Percentiles rank a stretch among this genome's conserved stretches.
phyloP scores from a whole-genome alignment of 2,797 vertebrate genomes.

The Sparidentex hasta region DNA sequence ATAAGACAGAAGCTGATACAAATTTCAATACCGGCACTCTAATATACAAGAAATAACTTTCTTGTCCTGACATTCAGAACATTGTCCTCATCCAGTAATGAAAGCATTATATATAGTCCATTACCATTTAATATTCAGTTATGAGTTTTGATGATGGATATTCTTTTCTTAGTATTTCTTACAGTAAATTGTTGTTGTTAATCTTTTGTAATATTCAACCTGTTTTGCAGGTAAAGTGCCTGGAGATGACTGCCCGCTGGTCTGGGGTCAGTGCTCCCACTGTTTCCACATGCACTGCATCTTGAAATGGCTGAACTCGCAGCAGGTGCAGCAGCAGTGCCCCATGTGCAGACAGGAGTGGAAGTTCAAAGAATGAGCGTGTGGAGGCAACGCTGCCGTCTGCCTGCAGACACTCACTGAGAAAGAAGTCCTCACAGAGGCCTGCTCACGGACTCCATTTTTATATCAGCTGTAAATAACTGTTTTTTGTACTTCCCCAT shows the following conservation, averaged over 20 bases:
- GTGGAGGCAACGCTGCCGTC: neutral
- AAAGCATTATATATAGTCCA: neutral
- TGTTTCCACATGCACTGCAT: conserved; percentile 99
- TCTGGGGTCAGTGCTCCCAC: conserved; percentile 99
- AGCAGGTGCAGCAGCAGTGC: conserved; percentile 98
- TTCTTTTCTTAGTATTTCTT: neutral
- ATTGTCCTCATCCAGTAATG: neutral
- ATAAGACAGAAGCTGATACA: neutral
- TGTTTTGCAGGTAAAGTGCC: conserved; percentile 92
- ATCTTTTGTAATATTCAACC: neutral
- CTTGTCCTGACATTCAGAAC: neutral
- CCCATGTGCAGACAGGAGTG: conserved; percentile 99
- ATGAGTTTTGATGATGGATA: neutral
- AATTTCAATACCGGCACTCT: neutral
- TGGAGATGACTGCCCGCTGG: conserved; percentile 96
- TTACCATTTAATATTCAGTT: neutral
- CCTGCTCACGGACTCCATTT: neutral
- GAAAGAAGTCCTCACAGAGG: neutral
- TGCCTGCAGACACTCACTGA: conserved; percentile 10
- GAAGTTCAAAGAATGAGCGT: conserved; percentile 95
- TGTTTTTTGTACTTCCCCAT: conserved; percentile 47
- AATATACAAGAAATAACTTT: neutral
- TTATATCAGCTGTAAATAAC: conserved; percentile 52
- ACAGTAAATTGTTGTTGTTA: neutral
- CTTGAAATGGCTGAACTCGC: conserved; percentile 98